Base-by-base conservation (phyloP, 2,888 invertebrate genomes). In the Papilio protenor region DNA sequence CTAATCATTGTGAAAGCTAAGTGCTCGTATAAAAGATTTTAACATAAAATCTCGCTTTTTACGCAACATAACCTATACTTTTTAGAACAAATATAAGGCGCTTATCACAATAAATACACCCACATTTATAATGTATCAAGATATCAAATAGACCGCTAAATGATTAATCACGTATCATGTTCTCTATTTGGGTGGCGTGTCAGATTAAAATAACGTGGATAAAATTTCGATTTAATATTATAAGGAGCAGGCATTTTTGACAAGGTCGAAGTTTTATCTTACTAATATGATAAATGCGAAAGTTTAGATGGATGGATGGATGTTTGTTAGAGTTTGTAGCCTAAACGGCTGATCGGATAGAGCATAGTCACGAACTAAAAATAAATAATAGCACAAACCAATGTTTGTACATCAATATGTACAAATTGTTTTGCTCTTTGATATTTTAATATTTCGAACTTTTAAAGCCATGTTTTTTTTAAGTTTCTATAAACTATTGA, bases 161-260 rank as follows among this genome's bases (percentile, higher is more conserved):
- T 88, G 88, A 89, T 88, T 85, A 85, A 89, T 88, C 76, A 79
- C 79, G 78, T 78, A 85, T 87, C 84, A 83, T 82, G 83, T 82
- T 81, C 82, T 80, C 77, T 83, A 77, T 81, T 81, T 79, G 81
- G 80, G 79, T 78, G 79, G 79, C 77, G 77, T 75, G 81, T 81
- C 79, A 82, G 75, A 82, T 82, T 75, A 78, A 80, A 84, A 79
- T 83, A 81, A 82, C 83, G 82, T 85, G 77, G 70, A 84, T 45
- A 23, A 71, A 71, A 66, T 52, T n/a, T 71, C 83, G 79, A 83
- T 81, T 81, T 81, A 82, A 72, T 81, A 82, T 84, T 83, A 84
- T 81, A 81, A 75, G 77, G 61, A 61, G 75, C 82, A 80, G 85
- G 83, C 83, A 59, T 33, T 73, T 73, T 33, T 52, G 61, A 27